Conservation (phyloP, 2,113 vertebrate genomes). For the Aspidoscelis tigris region DNA sequence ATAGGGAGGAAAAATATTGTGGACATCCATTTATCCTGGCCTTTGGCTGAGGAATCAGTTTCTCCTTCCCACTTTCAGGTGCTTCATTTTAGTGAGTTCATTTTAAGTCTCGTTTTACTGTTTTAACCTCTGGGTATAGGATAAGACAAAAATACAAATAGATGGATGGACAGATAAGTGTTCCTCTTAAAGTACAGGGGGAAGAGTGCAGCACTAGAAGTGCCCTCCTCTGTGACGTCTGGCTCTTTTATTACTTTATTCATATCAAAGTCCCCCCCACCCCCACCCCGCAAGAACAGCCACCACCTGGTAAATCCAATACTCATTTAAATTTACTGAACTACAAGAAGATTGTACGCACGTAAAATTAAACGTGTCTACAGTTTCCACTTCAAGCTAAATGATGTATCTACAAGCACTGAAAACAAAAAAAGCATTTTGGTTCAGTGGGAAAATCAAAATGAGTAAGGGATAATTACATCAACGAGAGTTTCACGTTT, state of each 20-base stretch:
- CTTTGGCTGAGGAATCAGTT: too few species aligned
- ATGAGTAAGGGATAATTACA: slow-evolving; percentile 41
- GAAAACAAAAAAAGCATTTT: slow-evolving; percentile 10
- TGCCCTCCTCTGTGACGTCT: not conserved
- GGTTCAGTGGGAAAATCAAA: slow-evolving; percentile 46
- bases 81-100: too few species aligned
- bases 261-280: too few species aligned
- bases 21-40: too few species aligned
- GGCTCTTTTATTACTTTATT: not conserved
- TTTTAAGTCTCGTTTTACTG: too few species aligned
- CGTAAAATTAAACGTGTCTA: not conserved
- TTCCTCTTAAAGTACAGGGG: too few species aligned
- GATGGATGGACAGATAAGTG: too few species aligned
- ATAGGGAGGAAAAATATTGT: too few species aligned
- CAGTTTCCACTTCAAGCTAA: not conserved
- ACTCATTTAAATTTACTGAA: not conserved
- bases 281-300: not conserved
- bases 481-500: not conserved
- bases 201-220: too few species aligned
- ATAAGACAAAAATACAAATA: too few species aligned
- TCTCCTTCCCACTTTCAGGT: too few species aligned
- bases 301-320: not conserved
- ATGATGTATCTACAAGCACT: not conserved
- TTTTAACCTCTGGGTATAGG: too few species aligned
- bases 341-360: not conserved